phyloP scores from a whole-genome alignment of 2,113 vertebrate genomes.

The Diadophis punctatus region DNA sequence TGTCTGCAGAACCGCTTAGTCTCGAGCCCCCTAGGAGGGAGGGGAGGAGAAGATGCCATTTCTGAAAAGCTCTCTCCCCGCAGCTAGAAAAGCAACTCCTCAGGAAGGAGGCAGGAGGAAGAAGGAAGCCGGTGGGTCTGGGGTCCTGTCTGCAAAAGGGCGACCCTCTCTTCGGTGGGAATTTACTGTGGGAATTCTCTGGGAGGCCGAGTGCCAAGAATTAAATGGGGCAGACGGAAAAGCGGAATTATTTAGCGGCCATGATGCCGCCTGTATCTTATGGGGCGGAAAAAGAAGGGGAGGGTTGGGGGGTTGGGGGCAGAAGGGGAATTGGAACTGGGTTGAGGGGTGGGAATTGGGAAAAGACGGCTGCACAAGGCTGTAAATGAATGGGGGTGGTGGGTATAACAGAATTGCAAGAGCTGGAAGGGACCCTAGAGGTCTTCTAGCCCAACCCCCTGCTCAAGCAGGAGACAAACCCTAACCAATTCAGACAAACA shows the following conservation, averaged over 20 bases:
- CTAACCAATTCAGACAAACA: too few relatives aligned
- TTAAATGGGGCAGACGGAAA: not conserved
- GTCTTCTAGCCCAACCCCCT: too few relatives aligned
- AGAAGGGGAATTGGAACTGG: not conserved
- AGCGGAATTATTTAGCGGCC: not conserved
- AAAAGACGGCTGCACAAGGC: too few relatives aligned
- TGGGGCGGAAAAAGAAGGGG: not conserved
- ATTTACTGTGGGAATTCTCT: not conserved
- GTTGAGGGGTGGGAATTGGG: too few relatives aligned
- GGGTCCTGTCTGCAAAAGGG: not conserved
- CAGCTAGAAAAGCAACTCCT: not conserved
- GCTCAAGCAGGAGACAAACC: too few relatives aligned
- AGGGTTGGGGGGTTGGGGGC: not conserved
- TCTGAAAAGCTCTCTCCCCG: not conserved
- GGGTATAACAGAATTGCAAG: too few relatives aligned
- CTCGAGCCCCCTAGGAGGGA: not conserved
- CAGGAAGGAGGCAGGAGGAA: not conserved
- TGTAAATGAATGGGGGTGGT: too few relatives aligned
- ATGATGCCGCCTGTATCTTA: not conserved
- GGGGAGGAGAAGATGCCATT: not conserved
- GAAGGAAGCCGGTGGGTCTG: too few relatives aligned
- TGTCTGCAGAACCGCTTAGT: too few relatives aligned
- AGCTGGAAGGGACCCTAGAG: too few relatives aligned
- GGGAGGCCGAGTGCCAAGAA: not conserved
- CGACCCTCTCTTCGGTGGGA: not conserved